Conservation (phyloP, 23 tunicate genomes). For the Phallusia fumigata region DNA sequence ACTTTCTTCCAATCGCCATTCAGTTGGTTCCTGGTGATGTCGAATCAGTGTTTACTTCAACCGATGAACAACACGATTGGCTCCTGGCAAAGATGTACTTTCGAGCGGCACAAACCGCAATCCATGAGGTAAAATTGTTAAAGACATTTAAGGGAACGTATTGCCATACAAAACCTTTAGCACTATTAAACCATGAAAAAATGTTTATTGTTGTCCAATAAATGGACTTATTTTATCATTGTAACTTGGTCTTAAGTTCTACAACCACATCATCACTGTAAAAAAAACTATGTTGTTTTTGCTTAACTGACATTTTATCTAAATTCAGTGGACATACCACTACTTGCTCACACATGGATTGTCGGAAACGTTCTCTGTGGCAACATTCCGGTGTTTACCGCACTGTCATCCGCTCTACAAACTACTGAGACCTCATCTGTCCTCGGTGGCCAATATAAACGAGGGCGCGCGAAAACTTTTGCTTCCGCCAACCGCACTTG, state of each 20-base stretch:
- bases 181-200: not conserved
- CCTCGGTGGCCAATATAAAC: slow-evolving; percentile 21
- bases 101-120: not conserved
- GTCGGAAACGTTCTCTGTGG: slow-evolving; percentile 44
- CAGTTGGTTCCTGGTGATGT: slow-evolving; percentile 57
- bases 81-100: slow-evolving; percentile 70
- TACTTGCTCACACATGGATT: slow-evolving; percentile 29
- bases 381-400: slow-evolving; percentile 36
- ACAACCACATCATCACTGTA: not conserved
- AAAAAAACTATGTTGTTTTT: not conserved
- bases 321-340: slow-evolving; percentile 26
- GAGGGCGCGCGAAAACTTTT: slow-evolving; percentile 18
- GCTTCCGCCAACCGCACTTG: not conserved
- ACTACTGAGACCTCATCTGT: slow-evolving; percentile 31
- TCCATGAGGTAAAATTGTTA: slow-evolving; percentile 49
- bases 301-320: not conserved
- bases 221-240: too few relatives aligned
- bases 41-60: slow-evolving; percentile 40
- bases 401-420: slow-evolving; percentile 48
- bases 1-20: slow-evolving; percentile 64
- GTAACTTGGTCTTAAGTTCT: not conserved
- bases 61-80: slow-evolving; percentile 55
- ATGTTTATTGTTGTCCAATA: too few relatives aligned
- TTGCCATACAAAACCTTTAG: not conserved
- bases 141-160: not conserved